Evolutionary conservation across 2,888 invertebrate genomes (phyloP), one percentile per base, ranked within the genome.

Genomic region (Parascotia fuliginaria): DNA sequence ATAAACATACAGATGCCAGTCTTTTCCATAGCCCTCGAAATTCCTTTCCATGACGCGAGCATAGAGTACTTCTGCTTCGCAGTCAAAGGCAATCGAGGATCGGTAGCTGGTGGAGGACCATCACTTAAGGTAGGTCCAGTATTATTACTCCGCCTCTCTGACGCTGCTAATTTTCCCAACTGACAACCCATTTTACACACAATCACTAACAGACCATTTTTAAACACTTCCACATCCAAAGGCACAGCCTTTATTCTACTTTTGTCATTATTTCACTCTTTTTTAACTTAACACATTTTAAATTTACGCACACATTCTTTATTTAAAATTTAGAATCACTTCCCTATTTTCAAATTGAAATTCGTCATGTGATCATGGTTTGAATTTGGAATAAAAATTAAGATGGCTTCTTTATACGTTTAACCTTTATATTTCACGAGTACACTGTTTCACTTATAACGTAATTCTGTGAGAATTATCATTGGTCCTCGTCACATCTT

Each of bases 1-100:
- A 97, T 93, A 86, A 98, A 97, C 97, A 98, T 98, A 89, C 95
- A 95, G 67, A 97, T 95, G 41, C 97, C 97, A 36, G 97, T 97
- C 45, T 96, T 95, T 85, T 97, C 96, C 94, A 97, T 96, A 9
- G 97, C 97, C 62, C 97, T 93, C 62, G 96, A 95, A 70, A 98
- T 97, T 19, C 96, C 97, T 77, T 97, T 97, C 98, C 98, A 98
- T 9, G 97, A 97, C 1, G 97, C 97, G 61, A 96, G 93, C 93
- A 98, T 96, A 66, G 94, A 95, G 87, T 96, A 98, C 88, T 96
- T 97, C 92, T 98, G 97, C 79, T 96, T 95, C 13, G 96, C 96
- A 0, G 96, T 97, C 52, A 97, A 92, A 0, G 97, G 97, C 55
- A 97, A 93, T 70, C 96, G 89, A 0, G 96, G 96, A 81, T 97